Conservation (phyloP, 1,140 invertebrate genomes). For the Aphelenchoides avenae region DNA sequence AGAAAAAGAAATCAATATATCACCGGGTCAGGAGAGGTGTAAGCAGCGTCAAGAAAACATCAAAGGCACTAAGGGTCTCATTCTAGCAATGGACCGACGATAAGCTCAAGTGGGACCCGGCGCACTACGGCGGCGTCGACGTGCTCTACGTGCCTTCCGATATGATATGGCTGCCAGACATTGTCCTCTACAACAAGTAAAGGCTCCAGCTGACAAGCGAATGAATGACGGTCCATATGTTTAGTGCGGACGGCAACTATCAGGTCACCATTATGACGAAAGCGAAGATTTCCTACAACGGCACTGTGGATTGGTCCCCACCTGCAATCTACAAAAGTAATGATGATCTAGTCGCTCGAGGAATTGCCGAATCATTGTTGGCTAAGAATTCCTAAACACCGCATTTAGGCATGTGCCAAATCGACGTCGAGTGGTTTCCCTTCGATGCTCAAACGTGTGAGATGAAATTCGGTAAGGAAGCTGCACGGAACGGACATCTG, state of each 20-base stretch:
- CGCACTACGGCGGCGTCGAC: slow-evolving; percentile 85
- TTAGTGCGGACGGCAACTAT: slow-evolving; percentile 63
- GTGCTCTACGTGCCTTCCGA: slow-evolving; percentile 68
- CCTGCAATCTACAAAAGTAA: slow-evolving; percentile 95
- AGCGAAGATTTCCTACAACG: slow-evolving; percentile 70
- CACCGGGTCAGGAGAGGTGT: too few relatives aligned
- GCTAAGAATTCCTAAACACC: too few relatives aligned
- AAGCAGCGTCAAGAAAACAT: too few relatives aligned
- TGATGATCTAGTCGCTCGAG: slow-evolving; percentile 2
- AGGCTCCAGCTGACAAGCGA: background rate
- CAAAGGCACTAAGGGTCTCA: too few relatives aligned
- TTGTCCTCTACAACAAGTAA: slow-evolving; percentile 11
- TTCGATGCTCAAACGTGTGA: slow-evolving; percentile 85
- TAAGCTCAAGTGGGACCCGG: slow-evolving; percentile 90
- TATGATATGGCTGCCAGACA: slow-evolving; percentile 65
- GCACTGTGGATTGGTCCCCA: slow-evolving; percentile 90
- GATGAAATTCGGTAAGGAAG: slow-evolving; percentile 95
- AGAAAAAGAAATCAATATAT: too few relatives aligned
- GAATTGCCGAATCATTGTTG: background rate
- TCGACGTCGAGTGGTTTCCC: slow-evolving; percentile 81
- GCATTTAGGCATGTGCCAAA: slow-evolving; percentile 78
- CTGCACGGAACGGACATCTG: slow-evolving; percentile 57
- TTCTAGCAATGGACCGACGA: slow-evolving; percentile 97
- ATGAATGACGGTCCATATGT: background rate
- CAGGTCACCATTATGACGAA: slow-evolving; percentile 65